phyloP scores from a whole-genome alignment of 2,888 invertebrate species.

The Conus canariensis region DNA sequence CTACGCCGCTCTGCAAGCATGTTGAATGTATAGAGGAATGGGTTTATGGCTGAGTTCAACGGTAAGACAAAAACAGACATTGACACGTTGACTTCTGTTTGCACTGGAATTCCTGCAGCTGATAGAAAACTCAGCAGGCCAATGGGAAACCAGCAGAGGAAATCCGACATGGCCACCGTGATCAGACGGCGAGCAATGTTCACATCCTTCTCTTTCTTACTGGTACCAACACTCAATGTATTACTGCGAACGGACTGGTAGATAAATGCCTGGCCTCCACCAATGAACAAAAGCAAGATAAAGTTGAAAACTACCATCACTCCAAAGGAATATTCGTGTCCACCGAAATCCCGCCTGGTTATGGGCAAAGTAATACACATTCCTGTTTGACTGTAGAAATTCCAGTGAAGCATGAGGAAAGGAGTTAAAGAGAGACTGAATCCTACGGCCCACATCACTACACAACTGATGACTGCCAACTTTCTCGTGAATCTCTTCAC shows the following conservation, averaged over 20 bases:
- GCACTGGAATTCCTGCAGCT: constrained; percentile 34
- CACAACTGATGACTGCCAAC: constrained; percentile 58
- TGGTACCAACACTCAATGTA: constrained; percentile 19
- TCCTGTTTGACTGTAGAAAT: constrained; percentile 69
- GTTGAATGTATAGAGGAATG: constrained; percentile 59
- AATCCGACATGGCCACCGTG: constrained; percentile 43
- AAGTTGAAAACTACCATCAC: constrained; percentile 75
- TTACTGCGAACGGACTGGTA: constrained; percentile 61
- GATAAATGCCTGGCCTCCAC: constrained; percentile 72
- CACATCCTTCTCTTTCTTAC: constrained; percentile 40
- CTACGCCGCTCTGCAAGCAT: constrained; percentile 37
- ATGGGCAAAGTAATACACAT: constrained; percentile 77
- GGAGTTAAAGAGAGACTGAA: constrained; percentile 68
- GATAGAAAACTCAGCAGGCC: constrained; percentile 4
- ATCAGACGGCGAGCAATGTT: constrained; percentile 47
- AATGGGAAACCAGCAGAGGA: too few relatives aligned
- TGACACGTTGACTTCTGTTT: constrained; percentile 45
- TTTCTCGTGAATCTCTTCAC: constrained; percentile 56
- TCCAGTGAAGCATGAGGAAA: constrained; percentile 57
- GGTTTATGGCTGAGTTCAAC: constrained; percentile 81
- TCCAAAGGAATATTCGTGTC: constrained; percentile 75
- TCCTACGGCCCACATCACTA: constrained; percentile 65
- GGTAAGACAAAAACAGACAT: constrained; percentile 79
- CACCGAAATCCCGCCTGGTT: constrained; percentile 70
- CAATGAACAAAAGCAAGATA: constrained; percentile 70